These are phyloP conservation scores for Lipophrys pholis DNA, from an alignment of 2,113 vertebrate genomes.

Conservation along the genomic window DNA sequence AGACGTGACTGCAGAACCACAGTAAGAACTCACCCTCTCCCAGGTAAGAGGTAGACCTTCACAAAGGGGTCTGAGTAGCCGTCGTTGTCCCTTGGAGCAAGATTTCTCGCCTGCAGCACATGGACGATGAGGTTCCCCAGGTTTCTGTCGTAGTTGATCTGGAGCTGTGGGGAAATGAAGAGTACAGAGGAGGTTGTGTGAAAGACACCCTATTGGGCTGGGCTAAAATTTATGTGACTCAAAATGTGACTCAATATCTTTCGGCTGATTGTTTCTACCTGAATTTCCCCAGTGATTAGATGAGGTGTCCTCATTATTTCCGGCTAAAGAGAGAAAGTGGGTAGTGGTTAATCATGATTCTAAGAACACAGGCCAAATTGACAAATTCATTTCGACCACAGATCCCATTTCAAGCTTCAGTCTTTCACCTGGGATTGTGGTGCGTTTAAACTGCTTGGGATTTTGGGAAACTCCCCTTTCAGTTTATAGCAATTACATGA, in stretches of 20 bases:
- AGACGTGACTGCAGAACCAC: conserved; percentile 22
- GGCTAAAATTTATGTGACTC: not conserved
- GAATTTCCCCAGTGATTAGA: conserved; percentile 96
- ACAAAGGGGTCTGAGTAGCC: conserved; percentile 98
- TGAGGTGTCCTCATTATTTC: conserved; percentile 88
- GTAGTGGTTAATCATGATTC: not conserved
- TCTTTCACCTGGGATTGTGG: not conserved
- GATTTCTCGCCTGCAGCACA: conserved; percentile 96
- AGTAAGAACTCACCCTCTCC: conserved; percentile 91
- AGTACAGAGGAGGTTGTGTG: not conserved
- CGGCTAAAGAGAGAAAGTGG: conserved; percentile 78
- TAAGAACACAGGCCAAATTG: not conserved
- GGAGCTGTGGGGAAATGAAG: conserved; percentile 84
- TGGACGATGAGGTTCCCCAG: conserved; percentile 98
- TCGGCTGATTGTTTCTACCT: conserved; percentile 81
- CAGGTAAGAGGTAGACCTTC: conserved; percentile 98
- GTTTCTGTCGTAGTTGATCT: conserved; percentile 97
- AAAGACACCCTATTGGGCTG: not conserved
- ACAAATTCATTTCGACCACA: not conserved
- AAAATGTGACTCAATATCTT: not conserved
- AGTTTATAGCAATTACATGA: no score
- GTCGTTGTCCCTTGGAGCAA: conserved; percentile 94
- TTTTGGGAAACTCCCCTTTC: no score
- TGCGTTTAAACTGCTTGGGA: conserved; percentile 13
- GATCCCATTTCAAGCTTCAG: conserved; percentile 1